These are phyloP conservation scores for Sphaerophoria taeniata DNA, from an alignment of 2,888 invertebrate species.

Conservation along the genomic window DNA sequence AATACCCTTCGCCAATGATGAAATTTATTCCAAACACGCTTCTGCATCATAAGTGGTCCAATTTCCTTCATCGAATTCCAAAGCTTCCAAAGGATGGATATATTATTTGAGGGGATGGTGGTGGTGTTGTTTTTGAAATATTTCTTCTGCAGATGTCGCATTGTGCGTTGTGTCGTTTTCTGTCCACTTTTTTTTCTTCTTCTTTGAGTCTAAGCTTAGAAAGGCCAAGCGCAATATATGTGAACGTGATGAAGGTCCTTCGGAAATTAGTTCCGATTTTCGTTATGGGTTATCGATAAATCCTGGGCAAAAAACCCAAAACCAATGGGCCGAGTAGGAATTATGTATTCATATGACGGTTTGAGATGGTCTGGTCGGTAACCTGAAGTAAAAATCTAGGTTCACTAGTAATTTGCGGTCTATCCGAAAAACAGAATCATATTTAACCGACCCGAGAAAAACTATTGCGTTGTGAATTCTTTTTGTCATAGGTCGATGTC, in stretches of 20 bases:
- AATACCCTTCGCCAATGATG: conserved; percentile 43
- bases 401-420: background rate
- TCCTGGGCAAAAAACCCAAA: conserved; percentile 34
- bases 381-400: conserved; percentile 2
- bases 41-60: conserved; percentile 69
- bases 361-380: conserved; percentile 35
- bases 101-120: background rate
- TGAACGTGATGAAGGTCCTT: conserved; percentile 48
- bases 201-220: background rate
- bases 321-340: background rate
- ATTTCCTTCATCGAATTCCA: conserved; percentile 59
- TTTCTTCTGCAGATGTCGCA: conserved; percentile 41
- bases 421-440: background rate
- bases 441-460: conserved; percentile 20
- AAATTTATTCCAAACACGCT: conserved; percentile 69
- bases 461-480: background rate
- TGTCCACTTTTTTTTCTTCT: background rate
- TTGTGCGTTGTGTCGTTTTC: conserved; percentile 13
- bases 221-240: conserved; percentile 3
- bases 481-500: conserved; percentile 25
- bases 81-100: conserved; percentile 45
- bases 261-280: conserved; percentile 53
- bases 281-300: conserved; percentile 51
- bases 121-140: conserved; percentile 50
- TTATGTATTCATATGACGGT: conserved; percentile 23